Percentiles rank a stretch among this genome's conserved stretches.
Conservation (phyloP, 1,140 invertebrate genomes). For the Bicyclus anynana region DNA sequence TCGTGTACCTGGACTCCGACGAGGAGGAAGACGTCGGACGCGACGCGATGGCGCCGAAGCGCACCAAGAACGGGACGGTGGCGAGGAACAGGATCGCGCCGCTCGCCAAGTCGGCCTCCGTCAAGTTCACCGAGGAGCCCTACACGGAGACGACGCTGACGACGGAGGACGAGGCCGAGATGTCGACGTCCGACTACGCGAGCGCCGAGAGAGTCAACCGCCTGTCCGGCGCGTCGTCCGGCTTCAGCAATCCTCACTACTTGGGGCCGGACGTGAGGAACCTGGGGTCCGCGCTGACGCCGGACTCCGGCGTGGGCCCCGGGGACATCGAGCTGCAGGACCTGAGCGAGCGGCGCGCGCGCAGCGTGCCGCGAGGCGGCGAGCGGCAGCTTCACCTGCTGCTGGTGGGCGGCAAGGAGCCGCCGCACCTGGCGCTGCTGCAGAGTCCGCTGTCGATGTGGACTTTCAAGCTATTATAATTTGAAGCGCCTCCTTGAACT, state of each 20-base stretch:
- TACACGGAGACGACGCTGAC: slow-evolving; percentile 66
- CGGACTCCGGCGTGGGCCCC: slow-evolving; percentile 48
- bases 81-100: slow-evolving; percentile 62
- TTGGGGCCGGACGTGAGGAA: slow-evolving; percentile 79
- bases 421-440: slow-evolving; percentile 50
- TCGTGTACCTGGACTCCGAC: slow-evolving; percentile 85
- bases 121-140: slow-evolving; percentile 75
- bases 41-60: slow-evolving; percentile 28
- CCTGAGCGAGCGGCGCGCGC: slow-evolving; percentile 26
- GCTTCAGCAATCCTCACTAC: slow-evolving; percentile 87
- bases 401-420: slow-evolving; percentile 58
- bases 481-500: too few relatives aligned
- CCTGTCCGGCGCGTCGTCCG: slow-evolving; percentile 77
- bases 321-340: slow-evolving; percentile 57
- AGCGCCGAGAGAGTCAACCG: slow-evolving; percentile 83
- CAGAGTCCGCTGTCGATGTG: slow-evolving; percentile 63
- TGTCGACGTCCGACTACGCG: slow-evolving; percentile 86
- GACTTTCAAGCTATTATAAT: slow-evolving; percentile 55
- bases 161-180: slow-evolving; percentile 79
- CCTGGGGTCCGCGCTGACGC: slow-evolving; percentile 45
- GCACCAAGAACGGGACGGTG: slow-evolving; percentile 19
- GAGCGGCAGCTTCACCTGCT: slow-evolving; percentile 43
- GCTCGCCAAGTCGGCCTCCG: slow-evolving; percentile 82
- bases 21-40: slow-evolving; percentile 79
- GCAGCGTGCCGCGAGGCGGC: slow-evolving; percentile 18